Conservation (phyloP, 1,140 invertebrate species). For the Holotrichia oblita region DNA sequence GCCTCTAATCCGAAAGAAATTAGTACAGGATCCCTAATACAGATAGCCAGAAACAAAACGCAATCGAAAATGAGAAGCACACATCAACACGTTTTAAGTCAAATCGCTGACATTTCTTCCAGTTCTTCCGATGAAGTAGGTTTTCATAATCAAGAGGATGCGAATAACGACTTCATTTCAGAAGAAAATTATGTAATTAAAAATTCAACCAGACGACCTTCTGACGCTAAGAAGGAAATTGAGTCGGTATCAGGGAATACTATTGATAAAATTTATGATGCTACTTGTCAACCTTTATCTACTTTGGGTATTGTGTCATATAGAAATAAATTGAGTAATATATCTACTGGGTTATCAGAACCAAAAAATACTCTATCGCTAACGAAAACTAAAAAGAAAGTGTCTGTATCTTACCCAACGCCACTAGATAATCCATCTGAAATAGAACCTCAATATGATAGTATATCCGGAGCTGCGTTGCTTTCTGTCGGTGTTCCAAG, state of each 20-base stretch:
- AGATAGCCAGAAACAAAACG: background rate
- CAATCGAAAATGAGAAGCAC: background rate
- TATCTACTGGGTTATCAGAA: too few species aligned
- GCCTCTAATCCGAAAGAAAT: too few species aligned
- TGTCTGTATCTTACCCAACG: background rate
- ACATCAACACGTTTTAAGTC: background rate
- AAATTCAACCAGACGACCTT: too few species aligned
- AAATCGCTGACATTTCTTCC: background rate
- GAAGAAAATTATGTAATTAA: too few species aligned
- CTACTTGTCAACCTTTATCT: background rate
- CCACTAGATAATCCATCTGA: background rate
- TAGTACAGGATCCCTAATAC: background rate
- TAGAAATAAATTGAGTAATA: background rate
- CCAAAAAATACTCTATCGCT: too few species aligned
- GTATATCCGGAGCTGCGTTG: background rate
- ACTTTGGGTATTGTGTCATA: conserved; percentile 4
- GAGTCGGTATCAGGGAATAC: background rate
- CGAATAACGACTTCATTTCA: background rate
- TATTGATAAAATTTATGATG: background rate
- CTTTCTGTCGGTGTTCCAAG: background rate
- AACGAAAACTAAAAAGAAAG: background rate
- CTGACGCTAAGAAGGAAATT: background rate
- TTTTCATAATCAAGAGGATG: background rate
- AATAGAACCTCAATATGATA: background rate
- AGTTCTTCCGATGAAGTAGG: background rate